A percentile compares a stretch with the other conserved stretches of the same genome.
Evolutionary conservation across 2,888 invertebrate species (phyloP).

Genomic region (Sepiola atlantica): DNA sequence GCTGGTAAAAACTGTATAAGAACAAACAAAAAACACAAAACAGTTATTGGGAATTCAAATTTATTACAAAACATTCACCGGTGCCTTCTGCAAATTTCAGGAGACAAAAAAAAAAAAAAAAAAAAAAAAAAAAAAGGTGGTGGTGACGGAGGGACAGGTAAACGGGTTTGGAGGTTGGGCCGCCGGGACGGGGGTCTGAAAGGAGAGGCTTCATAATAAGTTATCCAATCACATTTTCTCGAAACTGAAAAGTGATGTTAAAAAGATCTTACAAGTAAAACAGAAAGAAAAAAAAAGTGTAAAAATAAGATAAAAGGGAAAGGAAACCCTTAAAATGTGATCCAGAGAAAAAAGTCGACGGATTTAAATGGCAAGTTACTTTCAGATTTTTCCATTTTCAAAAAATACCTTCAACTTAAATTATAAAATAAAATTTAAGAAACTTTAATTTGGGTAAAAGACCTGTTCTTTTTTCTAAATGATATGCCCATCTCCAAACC

Average conservation of each 20-base stretch:
- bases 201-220: neutral
- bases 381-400: neutral
- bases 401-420: neutral
- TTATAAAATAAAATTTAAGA: neutral
- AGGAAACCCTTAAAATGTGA: neutral
- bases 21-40: neutral
- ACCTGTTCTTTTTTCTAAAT: neutral
- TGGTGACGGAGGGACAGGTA: neutral
- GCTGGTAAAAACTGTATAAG: neutral
- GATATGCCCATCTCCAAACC: slow-evolving; percentile 15
- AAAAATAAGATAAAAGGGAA: too few relatives aligned
- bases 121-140: neutral
- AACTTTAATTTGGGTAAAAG: neutral
- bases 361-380: neutral
- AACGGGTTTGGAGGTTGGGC: neutral
- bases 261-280: neutral
- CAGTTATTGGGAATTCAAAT: slow-evolving; percentile 42
- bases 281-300: neutral
- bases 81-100: slow-evolving; percentile 47
- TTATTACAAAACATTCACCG: slow-evolving; percentile 48
- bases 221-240: neutral
- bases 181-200: neutral
- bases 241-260: neutral
- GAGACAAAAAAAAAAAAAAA: neutral
- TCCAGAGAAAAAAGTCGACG: neutral